Conservation (phyloP, 1,140 invertebrate genomes). For the Cryptotermes secundus region DNA sequence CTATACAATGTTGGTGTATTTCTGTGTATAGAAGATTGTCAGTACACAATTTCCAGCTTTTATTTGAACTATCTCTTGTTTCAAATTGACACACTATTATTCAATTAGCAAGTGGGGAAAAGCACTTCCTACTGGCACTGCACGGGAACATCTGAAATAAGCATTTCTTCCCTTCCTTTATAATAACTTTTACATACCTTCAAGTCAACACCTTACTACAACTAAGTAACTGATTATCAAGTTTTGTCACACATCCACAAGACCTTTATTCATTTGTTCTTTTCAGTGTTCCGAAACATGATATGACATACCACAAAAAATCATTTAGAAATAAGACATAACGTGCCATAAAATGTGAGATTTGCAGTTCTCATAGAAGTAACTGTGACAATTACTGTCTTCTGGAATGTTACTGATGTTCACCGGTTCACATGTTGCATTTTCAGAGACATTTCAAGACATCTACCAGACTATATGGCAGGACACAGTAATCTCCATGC, state of each 20-base stretch:
- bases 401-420: no score
- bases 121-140: background rate
- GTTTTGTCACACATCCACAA: background rate
- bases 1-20: no score
- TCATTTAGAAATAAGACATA: no score
- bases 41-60: background rate
- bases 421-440: no score
- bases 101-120: background rate
- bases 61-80: background rate
- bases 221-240: background rate
- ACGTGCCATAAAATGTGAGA: no score
- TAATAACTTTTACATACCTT: background rate
- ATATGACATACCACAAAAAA: background rate
- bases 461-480: no score
- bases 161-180: background rate
- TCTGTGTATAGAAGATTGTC: no score
- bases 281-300: background rate
- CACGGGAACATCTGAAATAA: background rate
- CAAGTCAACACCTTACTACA: background rate
- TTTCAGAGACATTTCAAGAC: no score
- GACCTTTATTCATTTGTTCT: background rate
- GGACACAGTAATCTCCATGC: no score
- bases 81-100: background rate
- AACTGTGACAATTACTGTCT: no score
- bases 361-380: no score